Conservation (phyloP, 2,888 invertebrate species). For the Amaurobius ferox region DNA sequence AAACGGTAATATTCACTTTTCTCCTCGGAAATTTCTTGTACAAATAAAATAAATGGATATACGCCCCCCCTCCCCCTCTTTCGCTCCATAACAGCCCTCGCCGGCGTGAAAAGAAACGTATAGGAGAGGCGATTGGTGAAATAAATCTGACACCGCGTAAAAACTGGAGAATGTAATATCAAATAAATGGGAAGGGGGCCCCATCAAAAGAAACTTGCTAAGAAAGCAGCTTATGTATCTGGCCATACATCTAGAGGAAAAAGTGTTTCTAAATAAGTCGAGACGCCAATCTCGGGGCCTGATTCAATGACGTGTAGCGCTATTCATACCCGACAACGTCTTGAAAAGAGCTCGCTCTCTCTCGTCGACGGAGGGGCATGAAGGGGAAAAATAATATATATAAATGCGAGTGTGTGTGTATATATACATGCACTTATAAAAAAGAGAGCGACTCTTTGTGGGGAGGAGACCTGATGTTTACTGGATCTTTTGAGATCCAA, state of each 20-base stretch:
- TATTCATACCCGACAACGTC: slow-evolving; percentile 27
- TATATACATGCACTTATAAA: background rate
- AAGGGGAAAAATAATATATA: slow-evolving; percentile 12
- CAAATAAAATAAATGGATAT: slow-evolving; percentile 11
- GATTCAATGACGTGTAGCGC: slow-evolving; percentile 28
- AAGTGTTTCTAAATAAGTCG: slow-evolving; percentile 38
- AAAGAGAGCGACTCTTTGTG: background rate
- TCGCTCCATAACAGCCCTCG: too few relatives aligned
- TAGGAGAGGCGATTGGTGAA: background rate
- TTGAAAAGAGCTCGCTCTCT: background rate
- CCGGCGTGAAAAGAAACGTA: slow-evolving; percentile 15
- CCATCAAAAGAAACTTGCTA: slow-evolving; percentile 32
- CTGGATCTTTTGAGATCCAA: background rate
- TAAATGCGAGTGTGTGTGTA: background rate
- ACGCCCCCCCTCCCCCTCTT: background rate
- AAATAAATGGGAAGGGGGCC: slow-evolving; percentile 18
- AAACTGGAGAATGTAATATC: slow-evolving; percentile 32
- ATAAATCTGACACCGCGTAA: slow-evolving; percentile 42
- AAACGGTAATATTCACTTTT: background rate
- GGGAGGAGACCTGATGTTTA: slow-evolving; percentile 9
- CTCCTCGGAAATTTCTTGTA: slow-evolving; percentile 5
- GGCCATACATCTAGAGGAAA: slow-evolving; percentile 1
- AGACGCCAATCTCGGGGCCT: slow-evolving; percentile 21
- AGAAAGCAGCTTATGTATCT: slow-evolving; percentile 30
- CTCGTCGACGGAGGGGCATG: background rate